Conservation (phyloP, 1,140 invertebrate species). For the Macrocentrus cingulum region DNA sequence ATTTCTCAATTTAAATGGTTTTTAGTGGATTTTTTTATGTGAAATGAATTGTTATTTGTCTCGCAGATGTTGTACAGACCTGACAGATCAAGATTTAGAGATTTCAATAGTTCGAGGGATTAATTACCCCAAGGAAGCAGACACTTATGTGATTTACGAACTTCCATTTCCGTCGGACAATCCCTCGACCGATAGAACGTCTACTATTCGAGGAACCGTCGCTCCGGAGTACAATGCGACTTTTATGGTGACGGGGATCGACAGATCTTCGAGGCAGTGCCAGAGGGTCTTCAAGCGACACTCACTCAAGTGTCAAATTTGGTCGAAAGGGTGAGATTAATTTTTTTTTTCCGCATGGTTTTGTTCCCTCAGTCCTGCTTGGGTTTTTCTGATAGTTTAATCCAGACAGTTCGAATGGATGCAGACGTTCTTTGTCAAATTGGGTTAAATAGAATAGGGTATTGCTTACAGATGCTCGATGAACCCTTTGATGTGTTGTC, state of each 20-base stretch:
- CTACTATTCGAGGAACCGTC: slow-evolving; percentile 78
- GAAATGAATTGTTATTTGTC: slow-evolving; percentile 15
- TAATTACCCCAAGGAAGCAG: slow-evolving; percentile 87
- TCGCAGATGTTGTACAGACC: slow-evolving; percentile 81
- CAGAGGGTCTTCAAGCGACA: slow-evolving; percentile 86
- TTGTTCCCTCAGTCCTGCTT: slow-evolving; percentile 4
- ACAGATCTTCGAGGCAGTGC: slow-evolving; percentile 76
- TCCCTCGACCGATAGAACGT: slow-evolving; percentile 75
- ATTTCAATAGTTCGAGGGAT: slow-evolving; percentile 84
- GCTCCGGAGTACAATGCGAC: slow-evolving; percentile 86
- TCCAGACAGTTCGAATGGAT: background rate
- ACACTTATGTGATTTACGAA: slow-evolving; percentile 93
- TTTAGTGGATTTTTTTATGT: slow-evolving; percentile 19
- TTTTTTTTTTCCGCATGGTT: slow-evolving; percentile 15
- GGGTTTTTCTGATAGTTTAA: slow-evolving; percentile 3
- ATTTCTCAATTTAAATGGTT: too few species aligned
- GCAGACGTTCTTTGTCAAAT: too few species aligned
- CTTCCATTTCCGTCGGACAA: slow-evolving; percentile 90
- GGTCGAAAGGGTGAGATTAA: slow-evolving; percentile 84
- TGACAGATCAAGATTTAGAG: slow-evolving; percentile 89
- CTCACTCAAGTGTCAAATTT: slow-evolving; percentile 86
- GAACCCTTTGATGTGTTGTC: slow-evolving; percentile 58
- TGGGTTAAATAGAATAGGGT: slow-evolving; percentile 43
- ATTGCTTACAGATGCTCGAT: slow-evolving; percentile 59
- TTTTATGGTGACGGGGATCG: slow-evolving; percentile 71